phyloP scores from a whole-genome alignment of 2,797 vertebrate genomes.

The Knipowitschia caucasica region DNA sequence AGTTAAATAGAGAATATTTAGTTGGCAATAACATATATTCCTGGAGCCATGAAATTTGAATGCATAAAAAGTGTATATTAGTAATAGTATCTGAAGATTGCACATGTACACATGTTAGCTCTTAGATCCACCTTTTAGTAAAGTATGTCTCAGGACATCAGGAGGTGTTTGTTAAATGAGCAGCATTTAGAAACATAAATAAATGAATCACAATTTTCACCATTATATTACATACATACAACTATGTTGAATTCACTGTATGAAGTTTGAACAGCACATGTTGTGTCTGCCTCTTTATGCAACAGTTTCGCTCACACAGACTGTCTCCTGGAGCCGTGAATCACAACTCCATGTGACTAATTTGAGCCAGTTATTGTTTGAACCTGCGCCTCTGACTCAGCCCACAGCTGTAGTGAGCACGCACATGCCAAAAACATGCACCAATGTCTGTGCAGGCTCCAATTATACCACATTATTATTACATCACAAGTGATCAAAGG shows the following conservation, averaged over 20 bases:
- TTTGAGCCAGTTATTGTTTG: slow-evolving; percentile 64
- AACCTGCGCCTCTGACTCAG: slow-evolving; percentile 68
- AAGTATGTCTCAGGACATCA: no score
- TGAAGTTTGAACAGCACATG: slow-evolving; percentile 2
- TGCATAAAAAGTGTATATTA: no score
- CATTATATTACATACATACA: not conserved
- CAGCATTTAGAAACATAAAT: no score
- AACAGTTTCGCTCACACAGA: slow-evolving; percentile 29
- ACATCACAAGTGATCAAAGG: slow-evolving; percentile 15
- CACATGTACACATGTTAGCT: no score
- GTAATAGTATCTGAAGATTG: no score
- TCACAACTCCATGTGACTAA: slow-evolving; percentile 70
- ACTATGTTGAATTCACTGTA: not conserved
- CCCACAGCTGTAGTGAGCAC: slow-evolving; percentile 29
- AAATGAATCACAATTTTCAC: no score
- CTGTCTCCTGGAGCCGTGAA: slow-evolving; percentile 63
- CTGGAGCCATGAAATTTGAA: no score
- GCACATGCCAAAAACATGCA: slow-evolving; percentile 49
- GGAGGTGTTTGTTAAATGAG: no score
- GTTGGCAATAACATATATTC: no score
- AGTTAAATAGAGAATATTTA: no score
- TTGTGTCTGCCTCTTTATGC: slow-evolving; percentile 20
- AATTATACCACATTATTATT: slow-evolving; percentile 19
- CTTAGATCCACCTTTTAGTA: no score
- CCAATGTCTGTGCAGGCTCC: slow-evolving; percentile 22